Conservation (phyloP, 1,140 invertebrate genomes). For the Papilio aristodemus region DNA sequence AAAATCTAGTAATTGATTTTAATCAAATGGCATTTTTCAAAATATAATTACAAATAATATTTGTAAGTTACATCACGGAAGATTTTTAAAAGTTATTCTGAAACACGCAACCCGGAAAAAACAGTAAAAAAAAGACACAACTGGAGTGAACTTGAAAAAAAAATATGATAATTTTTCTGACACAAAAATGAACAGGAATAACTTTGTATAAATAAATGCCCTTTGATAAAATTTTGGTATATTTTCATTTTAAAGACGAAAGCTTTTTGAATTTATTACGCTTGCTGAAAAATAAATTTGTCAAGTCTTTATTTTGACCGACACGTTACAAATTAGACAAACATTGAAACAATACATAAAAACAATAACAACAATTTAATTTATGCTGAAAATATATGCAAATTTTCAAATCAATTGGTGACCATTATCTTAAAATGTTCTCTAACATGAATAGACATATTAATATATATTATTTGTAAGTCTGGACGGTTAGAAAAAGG, state of each 20-base stretch:
- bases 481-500: too few species aligned
- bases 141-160: constrained; percentile 27
- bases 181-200: constrained; percentile 18
- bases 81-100: constrained; percentile 1
- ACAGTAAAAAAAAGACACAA: not conserved
- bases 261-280: not conserved
- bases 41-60: too few species aligned
- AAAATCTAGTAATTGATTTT: too few species aligned
- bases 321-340: constrained; percentile 5
- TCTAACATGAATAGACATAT: too few species aligned
- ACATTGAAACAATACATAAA: not conserved
- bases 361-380: not conserved
- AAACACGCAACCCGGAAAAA: constrained; percentile 11
- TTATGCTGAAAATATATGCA: not conserved
- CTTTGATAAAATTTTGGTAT: constrained; percentile 11
- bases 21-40: too few species aligned
- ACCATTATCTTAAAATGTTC: too few species aligned
- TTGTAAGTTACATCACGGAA: too few species aligned
- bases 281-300: not conserved
- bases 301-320: not conserved
- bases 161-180: constrained; percentile 29
- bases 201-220: not conserved
- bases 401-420: too few species aligned
- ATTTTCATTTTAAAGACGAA: not conserved
- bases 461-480: too few species aligned